Evolutionary conservation across 1,140 invertebrate species (phyloP).

Genomic region (Orius laevigatus): DNA sequence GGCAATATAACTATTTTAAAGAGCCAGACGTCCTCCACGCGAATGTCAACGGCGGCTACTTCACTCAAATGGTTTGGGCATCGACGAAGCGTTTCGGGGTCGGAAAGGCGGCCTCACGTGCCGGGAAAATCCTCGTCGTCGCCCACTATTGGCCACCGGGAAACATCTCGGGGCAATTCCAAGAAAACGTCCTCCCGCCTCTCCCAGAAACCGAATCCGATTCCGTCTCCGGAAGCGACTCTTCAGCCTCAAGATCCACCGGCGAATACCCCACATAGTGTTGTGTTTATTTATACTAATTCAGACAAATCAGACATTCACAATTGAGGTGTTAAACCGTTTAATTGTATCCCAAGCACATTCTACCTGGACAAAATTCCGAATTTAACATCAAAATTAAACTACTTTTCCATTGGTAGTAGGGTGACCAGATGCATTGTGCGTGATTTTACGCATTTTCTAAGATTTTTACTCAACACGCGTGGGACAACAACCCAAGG

Average conservation of each 20-base stretch:
- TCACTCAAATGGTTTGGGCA: slow-evolving; percentile 82
- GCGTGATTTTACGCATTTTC: too few relatives aligned
- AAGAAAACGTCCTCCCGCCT: slow-evolving; percentile 58
- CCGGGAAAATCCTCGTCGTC: slow-evolving; percentile 61
- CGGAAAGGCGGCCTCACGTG: slow-evolving; percentile 56
- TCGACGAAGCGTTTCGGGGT: slow-evolving; percentile 61
- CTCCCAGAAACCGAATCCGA: slow-evolving; percentile 34
- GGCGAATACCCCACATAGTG: slow-evolving; percentile 5
- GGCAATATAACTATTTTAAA: slow-evolving; percentile 57
- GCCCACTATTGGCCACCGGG: slow-evolving; percentile 65
- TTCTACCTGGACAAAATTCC: too few relatives aligned
- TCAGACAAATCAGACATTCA: too few relatives aligned
- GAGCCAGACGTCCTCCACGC: slow-evolving; percentile 53
- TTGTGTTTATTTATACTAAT: too few relatives aligned
- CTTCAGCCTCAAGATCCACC: slow-evolving; percentile 13
- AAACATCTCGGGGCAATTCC: slow-evolving; percentile 57
- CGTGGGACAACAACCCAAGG: too few relatives aligned
- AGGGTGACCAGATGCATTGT: too few relatives aligned
- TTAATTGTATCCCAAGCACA: too few relatives aligned
- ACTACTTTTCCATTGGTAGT: too few relatives aligned
- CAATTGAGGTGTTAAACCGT: too few relatives aligned
- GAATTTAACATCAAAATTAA: too few relatives aligned
- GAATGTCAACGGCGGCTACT: slow-evolving; percentile 70
- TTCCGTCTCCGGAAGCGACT: slow-evolving; percentile 17
- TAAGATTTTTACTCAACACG: too few relatives aligned